Base-by-base conservation (phyloP, 2,888 invertebrate genomes). In the Chalcis sispes region DNA sequence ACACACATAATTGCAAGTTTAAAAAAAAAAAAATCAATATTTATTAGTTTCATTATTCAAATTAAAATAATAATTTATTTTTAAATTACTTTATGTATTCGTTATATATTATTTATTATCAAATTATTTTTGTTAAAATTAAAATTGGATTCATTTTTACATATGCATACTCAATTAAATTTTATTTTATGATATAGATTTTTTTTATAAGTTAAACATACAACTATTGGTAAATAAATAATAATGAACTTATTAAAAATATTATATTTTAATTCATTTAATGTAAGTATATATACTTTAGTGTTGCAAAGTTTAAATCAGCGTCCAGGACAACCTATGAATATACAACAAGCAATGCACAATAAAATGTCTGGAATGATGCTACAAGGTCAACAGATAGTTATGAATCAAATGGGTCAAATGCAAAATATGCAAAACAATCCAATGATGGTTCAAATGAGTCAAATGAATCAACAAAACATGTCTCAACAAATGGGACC, bases 251-350 rank as follows among this genome's bases (percentile, higher is more conserved):
- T n/a, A n/a, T n/a, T n/a, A 42, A 42, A 42, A 42, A 13, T 15
- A 32, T 32, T 32, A 32, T 5, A 32, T 5, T 32, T 32, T 32
- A 5, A 32, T 29, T 40, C 46, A 25, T 8, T 62, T n/a, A 62
- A 46, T 8, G 18, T 15, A 46, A 13, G 18, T 7, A n/a, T 48
- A 27, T 25, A 13, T 65, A 23, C n/a, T 18, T 1, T 77, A 90
- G 90, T 96, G 36, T 89, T 95, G 1, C 95, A 95, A 88, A 94
- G 94, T 0, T 88, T 95, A 42, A 95, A 94, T 83, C 94, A 94
- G 79, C 90, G 94, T 36, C 93, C 91, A 86, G 89, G 89, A 58
- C 90, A 90, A 29, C 90, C 90, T 65, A 90, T 93, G 85, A 91
- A 90, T 77, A 91, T 92, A 90, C 76, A 77, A 50, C 91, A 90